Evolutionary conservation across 92 coral and sea anemone genomes (phyloP), one percentile per base, ranked within the genome.

Genomic region (Palythoa caribaeorum): DNA sequence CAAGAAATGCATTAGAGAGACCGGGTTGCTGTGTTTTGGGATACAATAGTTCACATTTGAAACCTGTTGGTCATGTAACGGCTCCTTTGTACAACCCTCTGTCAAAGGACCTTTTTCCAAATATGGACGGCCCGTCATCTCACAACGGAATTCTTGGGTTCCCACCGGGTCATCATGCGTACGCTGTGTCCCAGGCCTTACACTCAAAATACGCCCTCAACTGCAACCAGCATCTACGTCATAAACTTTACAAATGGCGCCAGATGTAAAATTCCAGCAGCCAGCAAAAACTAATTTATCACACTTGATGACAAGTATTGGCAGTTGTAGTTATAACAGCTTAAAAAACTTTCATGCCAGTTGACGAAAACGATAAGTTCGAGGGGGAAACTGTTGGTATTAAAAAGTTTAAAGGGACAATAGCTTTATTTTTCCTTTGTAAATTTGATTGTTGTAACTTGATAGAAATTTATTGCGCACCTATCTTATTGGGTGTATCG

Each of bases 61-160:
- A 8, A 8, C 69, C 83, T 20, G 48, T 77, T 54, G 51, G 48
- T 77, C 83, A 37, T 38, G 9, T 54, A 2, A 77, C 83, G n/a
- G 6, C 68, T 5, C 68, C 66, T 53, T 28, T 48, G 11, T 15
- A 36, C 68, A 12, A 40, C 20, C 65, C 40, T 47, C 62, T 54
- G 47, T 5, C 65, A 9, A 51, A 38, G 52, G 80, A 50, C 39
- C 9, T 12, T 21, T 55, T 77, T 77, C 83, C 83, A 54, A 77
- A 77, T 54, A 77, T 77, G 83, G 83, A 35, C 9, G 35, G 69
- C n/a, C 37, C 36, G 79, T 15, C 59, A 55, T 77, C 50, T 47
- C 68, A 13, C 5, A 77, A 35, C 21, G 40, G 83, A 77, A 28
- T 1, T 35, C 62, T 77, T 54, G 83, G 68, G 36, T 36, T 36